A percentile compares a stretch with the other conserved stretches of the same genome.
Conservation (phyloP, 2,888 invertebrate genomes). For the Eurytoma californica region DNA sequence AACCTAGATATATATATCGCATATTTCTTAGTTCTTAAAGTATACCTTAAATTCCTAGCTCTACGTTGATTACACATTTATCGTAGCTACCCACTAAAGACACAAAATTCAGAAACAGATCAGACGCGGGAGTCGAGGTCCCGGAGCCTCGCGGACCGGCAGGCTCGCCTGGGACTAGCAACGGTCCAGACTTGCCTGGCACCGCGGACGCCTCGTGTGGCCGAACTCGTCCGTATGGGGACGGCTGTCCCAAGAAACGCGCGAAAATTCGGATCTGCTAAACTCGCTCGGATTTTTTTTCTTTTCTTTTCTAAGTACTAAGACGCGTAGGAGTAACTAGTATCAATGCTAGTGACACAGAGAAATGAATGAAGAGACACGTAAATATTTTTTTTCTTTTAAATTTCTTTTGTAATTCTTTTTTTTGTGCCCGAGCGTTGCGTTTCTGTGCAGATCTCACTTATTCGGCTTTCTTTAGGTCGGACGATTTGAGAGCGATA, state of each 20-base stretch:
- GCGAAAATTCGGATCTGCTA: background rate
- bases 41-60: too few species aligned
- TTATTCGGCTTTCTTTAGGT: background rate
- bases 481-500: conserved; percentile 32
- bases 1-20: too few species aligned
- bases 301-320: conserved; percentile 2
- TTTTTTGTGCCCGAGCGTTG: conserved; percentile 33
- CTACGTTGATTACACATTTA: background rate
- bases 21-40: too few species aligned
- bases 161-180: background rate
- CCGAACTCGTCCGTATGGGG: conserved; percentile 8
- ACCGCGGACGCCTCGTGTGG: background rate
- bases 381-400: conserved; percentile 14
- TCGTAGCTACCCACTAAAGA: conserved; percentile 27
- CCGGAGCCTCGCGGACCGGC: background rate
- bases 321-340: conserved; percentile 5
- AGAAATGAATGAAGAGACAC: conserved; percentile 37
- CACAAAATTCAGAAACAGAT: background rate
- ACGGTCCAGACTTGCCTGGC: background rate
- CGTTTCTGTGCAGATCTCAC: conserved; percentile 16
- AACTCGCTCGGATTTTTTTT: conserved; percentile 27
- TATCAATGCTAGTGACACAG: conserved; percentile 27
- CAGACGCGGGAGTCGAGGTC: background rate
- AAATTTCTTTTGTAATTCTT: conserved; percentile 29
- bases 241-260: background rate